phyloP scores from a whole-genome alignment of 92 coral and sea anemone genomes.

The Palythoa heliodiscus region DNA sequence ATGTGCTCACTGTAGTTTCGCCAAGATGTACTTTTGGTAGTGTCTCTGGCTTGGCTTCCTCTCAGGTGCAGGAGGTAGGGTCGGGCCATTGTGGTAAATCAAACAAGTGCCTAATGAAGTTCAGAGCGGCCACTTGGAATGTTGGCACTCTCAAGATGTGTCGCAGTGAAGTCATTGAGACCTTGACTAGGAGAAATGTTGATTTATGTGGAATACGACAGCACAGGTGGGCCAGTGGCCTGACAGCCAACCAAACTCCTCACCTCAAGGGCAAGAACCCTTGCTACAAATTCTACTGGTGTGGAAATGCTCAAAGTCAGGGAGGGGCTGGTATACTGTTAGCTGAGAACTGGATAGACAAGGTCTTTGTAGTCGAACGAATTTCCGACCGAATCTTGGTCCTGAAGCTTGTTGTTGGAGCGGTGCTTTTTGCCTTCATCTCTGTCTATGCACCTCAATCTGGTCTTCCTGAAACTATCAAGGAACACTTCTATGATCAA shows the following conservation, averaged over 20 bases:
- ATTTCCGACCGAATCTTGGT: background rate
- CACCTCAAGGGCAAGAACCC: background rate
- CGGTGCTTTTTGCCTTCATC: background rate
- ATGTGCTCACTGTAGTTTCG: too few relatives aligned
- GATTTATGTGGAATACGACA: background rate
- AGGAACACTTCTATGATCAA: constrained; percentile 1
- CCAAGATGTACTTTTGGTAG: too few relatives aligned
- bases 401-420: background rate
- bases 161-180: background rate
- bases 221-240: background rate
- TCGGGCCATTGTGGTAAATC: background rate
- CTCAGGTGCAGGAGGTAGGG: background rate
- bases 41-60: constrained; percentile 3
- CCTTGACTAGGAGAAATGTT: background rate
- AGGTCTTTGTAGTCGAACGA: background rate
- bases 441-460: background rate
- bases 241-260: background rate
- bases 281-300: background rate
- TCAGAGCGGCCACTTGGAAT: constrained; percentile 1
- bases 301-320: background rate
- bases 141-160: background rate
- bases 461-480: background rate
- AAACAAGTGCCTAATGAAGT: background rate
- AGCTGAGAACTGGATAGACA: background rate
- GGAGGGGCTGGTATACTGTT: background rate